Evolutionary conservation across 1,140 invertebrate genomes (phyloP), one percentile per base, ranked within the genome.

Genomic region (Apis laboriosa): DNA sequence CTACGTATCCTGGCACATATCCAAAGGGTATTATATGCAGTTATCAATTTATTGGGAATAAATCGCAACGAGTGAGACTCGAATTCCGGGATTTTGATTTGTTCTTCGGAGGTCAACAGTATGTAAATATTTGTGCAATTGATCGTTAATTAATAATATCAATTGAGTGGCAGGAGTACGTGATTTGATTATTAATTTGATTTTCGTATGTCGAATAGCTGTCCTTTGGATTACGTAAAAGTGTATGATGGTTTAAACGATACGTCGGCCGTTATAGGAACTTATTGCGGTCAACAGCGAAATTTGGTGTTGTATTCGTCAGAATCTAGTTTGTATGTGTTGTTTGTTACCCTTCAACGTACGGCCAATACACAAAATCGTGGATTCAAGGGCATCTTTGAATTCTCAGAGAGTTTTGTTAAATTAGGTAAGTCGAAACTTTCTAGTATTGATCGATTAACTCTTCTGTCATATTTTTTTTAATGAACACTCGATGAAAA

Each of bases 81-180:
- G 98, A 98, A 94, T 99, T 99, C 95, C 96, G 98, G 89, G 99
- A 99, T 94, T 99, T 99, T 94, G 99, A 99, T 94, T 96, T 99
- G 76, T 99, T 99, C 95, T 99, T 98, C 94, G 99, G 99, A 88
- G 99, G 99, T 88, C 97, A 98, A 91, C 99, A 99, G 99, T 99
- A 95, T 98, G 97, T 97, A 93, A 85, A 80, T 82, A 2, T 21
- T 74, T 60, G 0, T 24, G 13, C 49, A 66, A 24, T 17, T 21
- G 8, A 7, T 43, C 12, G 28, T 67, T 67, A 43, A 21, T 4
- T 43, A 43, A 19, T 8, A 43, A 43, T 43, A 43, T 43, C 34
- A 43, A 0, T 43, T 43, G 34, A 43, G 0, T n/a, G 17, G 13
- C 4, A 43, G 34, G 34, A 43, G 34, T 43, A 7, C 34, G 34